Percentiles rank a stretch among this genome's conserved stretches.
Evolutionary conservation across 2,888 invertebrate genomes (phyloP).

Genomic region (Griposia aprilina): DNA sequence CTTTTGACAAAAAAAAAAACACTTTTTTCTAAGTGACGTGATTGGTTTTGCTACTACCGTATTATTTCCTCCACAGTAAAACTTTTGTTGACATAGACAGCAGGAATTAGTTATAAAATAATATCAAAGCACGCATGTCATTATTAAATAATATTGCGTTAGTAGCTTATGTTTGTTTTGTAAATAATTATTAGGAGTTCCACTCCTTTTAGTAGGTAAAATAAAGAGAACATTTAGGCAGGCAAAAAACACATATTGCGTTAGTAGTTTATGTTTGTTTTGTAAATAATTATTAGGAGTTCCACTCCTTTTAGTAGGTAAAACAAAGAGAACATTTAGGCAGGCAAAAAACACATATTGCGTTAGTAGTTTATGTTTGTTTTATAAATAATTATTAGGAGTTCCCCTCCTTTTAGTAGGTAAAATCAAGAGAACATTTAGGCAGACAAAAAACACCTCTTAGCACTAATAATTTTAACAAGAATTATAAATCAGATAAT

Average conservation of each 20-base stretch:
- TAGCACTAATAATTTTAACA: not conserved
- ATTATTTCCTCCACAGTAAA: not conserved
- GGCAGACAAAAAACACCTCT: not conserved
- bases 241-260: not conserved
- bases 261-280: conserved; percentile 8
- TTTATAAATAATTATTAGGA: conserved; percentile 7
- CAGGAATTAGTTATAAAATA: conserved; percentile 22
- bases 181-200: conserved; percentile 5
- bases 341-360: not conserved
- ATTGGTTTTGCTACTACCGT: conserved; percentile 4
- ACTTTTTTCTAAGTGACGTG: not conserved
- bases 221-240: not conserved
- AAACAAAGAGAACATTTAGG: not conserved
- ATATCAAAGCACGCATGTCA: conserved; percentile 29
- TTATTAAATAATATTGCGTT: conserved; percentile 23
- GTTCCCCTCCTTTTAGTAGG: not conserved
- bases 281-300: conserved; percentile 4
- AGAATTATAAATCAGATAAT: too few species aligned
- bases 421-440: not conserved
- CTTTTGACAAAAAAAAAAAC: not conserved
- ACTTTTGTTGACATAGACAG: conserved; percentile 5
- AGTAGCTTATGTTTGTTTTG: conserved; percentile 1
- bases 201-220: not conserved
- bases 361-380: conserved; percentile 4
- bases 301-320: not conserved